These are phyloP conservation scores for Lepidurus arcticus DNA, from an alignment of 1,140 invertebrate species.

Conservation along the genomic window DNA sequence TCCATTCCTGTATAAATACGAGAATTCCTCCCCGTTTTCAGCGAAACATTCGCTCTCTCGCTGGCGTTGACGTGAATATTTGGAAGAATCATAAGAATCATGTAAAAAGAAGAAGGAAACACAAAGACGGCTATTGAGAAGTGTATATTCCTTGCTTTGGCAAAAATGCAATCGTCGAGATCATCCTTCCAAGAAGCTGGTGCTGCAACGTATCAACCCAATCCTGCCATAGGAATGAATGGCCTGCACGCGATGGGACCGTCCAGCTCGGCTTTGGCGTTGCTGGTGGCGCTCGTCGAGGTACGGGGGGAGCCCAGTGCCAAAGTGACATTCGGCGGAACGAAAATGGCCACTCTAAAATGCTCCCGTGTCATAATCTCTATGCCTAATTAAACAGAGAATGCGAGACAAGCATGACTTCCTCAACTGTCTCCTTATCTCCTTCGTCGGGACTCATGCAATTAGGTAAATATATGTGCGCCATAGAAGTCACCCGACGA, in stretches of 20 bases:
- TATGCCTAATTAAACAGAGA: slow-evolving; percentile 10
- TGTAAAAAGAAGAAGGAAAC: not conserved
- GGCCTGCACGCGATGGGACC: not conserved
- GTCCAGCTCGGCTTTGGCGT: not conserved
- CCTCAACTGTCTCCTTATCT: not conserved
- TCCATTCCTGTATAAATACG: not conserved
- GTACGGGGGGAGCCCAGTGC: not conserved
- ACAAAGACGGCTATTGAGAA: not conserved
- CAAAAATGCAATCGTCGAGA: too few species aligned
- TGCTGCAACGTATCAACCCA: not conserved
- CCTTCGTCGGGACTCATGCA: not conserved
- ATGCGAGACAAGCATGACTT: not conserved
- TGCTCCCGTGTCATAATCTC: not conserved
- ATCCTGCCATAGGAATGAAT: not conserved
- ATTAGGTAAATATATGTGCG: not conserved
- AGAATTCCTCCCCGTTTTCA: not conserved
- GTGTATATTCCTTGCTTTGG: not conserved
- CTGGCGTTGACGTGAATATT: not conserved
- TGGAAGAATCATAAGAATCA: too few species aligned
- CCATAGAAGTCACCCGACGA: not conserved
- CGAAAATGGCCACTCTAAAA: not conserved
- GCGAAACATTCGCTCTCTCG: not conserved
- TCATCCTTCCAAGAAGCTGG: not conserved
- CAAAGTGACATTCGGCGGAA: not conserved
- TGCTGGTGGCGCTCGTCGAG: not conserved